Conservation (phyloP, 2,797 vertebrate genomes). For the Pangasius djambal region DNA sequence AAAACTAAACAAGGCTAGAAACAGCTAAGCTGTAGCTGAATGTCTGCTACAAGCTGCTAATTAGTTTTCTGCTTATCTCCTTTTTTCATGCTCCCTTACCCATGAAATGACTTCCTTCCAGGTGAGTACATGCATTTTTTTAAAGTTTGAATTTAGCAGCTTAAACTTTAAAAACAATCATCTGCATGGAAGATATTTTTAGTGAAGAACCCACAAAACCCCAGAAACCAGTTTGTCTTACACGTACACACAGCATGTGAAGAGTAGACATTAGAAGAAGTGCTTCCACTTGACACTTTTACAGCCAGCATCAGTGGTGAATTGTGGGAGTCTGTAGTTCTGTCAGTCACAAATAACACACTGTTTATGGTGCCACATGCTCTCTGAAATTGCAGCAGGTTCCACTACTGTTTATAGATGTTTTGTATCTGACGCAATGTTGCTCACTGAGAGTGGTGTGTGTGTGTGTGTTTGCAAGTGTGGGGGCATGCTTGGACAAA, state of each 20-base stretch:
- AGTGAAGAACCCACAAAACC: neutral
- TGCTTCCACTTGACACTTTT: slow-evolving; percentile 14
- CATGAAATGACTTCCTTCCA: slow-evolving; percentile 22
- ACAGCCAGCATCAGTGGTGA: slow-evolving; percentile 21
- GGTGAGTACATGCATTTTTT: slow-evolving; percentile 32
- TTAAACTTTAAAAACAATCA: neutral
- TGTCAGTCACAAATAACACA: slow-evolving; percentile 32
- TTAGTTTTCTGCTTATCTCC: slow-evolving; percentile 15
- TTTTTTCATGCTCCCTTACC: slow-evolving; percentile 32
- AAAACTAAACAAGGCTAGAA: neutral
- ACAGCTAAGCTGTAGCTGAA: neutral
- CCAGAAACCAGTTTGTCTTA: neutral
- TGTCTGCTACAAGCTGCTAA: neutral
- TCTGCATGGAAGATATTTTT: too few species aligned
- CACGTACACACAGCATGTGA: neutral
- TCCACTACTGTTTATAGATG: slow-evolving; percentile 23
- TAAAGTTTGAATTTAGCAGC: neutral
- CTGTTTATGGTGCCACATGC: slow-evolving; percentile 49
- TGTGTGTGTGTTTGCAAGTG: neutral
- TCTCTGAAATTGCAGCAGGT: neutral
- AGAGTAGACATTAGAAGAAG: neutral
- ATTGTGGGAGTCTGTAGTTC: slow-evolving; percentile 24
- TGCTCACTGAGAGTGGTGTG: neutral
- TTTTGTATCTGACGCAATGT: neutral
- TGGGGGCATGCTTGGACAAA: neutral